Conservation (phyloP, 2,888 invertebrate genomes). For the Drepana falcataria region DNA sequence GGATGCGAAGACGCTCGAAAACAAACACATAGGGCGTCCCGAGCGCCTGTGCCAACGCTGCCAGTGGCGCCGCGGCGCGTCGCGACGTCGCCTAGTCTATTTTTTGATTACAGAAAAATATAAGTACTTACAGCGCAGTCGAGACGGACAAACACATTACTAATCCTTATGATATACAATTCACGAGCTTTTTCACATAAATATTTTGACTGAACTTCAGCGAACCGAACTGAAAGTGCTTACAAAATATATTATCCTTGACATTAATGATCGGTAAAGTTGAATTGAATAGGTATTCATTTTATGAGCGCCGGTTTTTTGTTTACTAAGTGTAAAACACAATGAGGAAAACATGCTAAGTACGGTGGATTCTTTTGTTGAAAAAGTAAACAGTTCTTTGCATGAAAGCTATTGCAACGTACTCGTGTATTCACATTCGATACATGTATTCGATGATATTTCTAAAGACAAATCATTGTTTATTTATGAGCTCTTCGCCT, state of each 20-base stretch:
- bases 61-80: slow-evolving; percentile 63
- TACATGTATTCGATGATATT: not conserved
- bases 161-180: not conserved
- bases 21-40: slow-evolving; percentile 54
- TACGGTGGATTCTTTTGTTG: not conserved
- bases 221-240: not conserved
- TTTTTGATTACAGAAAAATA: slow-evolving; percentile 45
- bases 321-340: slow-evolving; percentile 2
- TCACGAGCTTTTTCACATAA: not conserved
- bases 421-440: not conserved
- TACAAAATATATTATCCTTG: not conserved
- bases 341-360: not conserved
- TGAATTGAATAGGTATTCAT: not conserved
- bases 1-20: slow-evolving; percentile 70
- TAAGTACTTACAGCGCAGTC: not conserved
- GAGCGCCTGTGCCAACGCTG: slow-evolving; percentile 53
- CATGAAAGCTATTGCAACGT: not conserved
- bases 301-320: slow-evolving; percentile 1
- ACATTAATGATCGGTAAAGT: not conserved
- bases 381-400: not conserved
- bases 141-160: not conserved
- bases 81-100: slow-evolving; percentile 43
- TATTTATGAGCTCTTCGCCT: no score
- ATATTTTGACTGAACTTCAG: not conserved
- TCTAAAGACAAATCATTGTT: not conserved